A percentile compares a stretch with the other conserved stretches of the same genome.
Conservation (phyloP, 2,888 invertebrate genomes). For the Harmothoe impar region DNA sequence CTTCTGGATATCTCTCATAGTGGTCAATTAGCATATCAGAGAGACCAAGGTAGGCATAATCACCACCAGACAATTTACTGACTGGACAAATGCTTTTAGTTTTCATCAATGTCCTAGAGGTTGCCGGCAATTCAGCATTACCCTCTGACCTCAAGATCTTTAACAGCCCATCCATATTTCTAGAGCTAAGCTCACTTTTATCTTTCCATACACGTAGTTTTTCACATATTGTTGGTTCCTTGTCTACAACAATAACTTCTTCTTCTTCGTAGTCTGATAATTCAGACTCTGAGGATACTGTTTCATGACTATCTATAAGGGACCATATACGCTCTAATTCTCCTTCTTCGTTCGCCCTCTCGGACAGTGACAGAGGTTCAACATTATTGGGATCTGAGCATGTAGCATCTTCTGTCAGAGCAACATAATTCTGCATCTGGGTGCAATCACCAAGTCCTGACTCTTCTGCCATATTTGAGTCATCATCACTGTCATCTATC, state of each 20-base stretch:
- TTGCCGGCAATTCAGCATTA: not conserved
- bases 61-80: slow-evolving; percentile 7
- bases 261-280: not conserved
- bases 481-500: not conserved
- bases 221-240: not conserved
- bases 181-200: not conserved
- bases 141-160: not conserved
- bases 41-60: slow-evolving; percentile 39
- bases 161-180: not conserved
- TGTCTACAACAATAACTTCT: not conserved
- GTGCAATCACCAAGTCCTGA: not conserved
- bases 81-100: not conserved
- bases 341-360: not conserved
- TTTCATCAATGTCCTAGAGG: slow-evolving; percentile 31
- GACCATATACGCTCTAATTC: not conserved
- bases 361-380: not conserved
- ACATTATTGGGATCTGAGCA: not conserved
- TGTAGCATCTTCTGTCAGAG: not conserved
- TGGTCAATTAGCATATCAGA: not conserved
- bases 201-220: not conserved
- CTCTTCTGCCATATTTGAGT: not conserved
- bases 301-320: not conserved
- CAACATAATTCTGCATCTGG: not conserved
- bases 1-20: not conserved
- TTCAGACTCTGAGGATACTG: not conserved